Conservation (phyloP, 2,113 vertebrate genomes). For the Lipotes vexillifer region DNA sequence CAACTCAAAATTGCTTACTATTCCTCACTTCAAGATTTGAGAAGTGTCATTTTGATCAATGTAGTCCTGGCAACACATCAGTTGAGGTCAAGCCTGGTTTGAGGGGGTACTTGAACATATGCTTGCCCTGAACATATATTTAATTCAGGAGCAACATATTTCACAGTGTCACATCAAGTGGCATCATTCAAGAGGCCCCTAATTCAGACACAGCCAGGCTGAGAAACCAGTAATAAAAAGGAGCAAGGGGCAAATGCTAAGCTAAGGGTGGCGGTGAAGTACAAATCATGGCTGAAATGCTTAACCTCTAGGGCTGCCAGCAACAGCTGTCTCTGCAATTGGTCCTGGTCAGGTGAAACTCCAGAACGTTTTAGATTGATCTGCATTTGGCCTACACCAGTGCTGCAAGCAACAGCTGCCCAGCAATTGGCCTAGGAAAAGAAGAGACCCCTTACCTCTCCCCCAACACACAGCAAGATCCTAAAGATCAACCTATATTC, state of each 20-base stretch:
- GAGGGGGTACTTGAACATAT: not conserved
- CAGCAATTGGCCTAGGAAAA: not conserved
- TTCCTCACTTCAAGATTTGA: not conserved
- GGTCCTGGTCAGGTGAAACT: not conserved
- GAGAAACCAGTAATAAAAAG: not conserved
- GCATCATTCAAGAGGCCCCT: slow-evolving; percentile 1
- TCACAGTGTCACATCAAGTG: slow-evolving; percentile 36
- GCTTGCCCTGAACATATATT: slow-evolving; percentile 22
- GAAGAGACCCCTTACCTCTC: not conserved
- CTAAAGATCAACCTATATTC: not conserved
- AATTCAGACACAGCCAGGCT: not conserved
- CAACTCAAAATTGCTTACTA: slow-evolving; percentile 10
- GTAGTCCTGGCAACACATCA: not conserved
- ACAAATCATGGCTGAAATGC: not conserved
- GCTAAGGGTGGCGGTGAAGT: not conserved
- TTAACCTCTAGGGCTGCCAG: not conserved
- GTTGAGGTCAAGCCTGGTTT: not conserved
- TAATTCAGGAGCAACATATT: slow-evolving; percentile 39
- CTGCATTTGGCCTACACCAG: not conserved
- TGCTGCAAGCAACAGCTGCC: not conserved
- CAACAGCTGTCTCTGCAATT: not conserved
- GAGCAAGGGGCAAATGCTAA: not conserved
- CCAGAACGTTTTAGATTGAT: not conserved
- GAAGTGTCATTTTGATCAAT: not conserved
- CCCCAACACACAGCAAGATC: not conserved